A percentile compares a stretch with the other conserved stretches of the same genome.
phyloP scores from a whole-genome alignment of 2,888 invertebrate species.

The Uloborus plumipes region DNA sequence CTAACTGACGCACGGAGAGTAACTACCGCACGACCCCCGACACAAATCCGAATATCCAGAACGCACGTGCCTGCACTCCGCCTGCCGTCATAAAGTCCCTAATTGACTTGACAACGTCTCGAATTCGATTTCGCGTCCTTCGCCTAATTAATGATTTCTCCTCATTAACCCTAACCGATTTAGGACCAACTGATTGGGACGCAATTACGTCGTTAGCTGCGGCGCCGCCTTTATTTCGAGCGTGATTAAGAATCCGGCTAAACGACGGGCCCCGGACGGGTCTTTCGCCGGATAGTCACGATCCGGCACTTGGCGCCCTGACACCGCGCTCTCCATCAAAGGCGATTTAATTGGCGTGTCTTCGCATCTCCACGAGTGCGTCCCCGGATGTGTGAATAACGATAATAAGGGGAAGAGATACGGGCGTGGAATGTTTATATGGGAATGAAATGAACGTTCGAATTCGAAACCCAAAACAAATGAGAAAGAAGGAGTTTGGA shows the following conservation, averaged over 20 bases:
- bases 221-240: slow-evolving; percentile 24
- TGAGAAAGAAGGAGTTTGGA: too few relatives aligned
- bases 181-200: slow-evolving; percentile 37
- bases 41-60: neutral
- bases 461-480: too few relatives aligned
- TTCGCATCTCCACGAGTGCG: neutral
- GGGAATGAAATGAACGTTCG: too few relatives aligned
- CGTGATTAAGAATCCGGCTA: slow-evolving; percentile 53
- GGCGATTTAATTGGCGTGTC: slow-evolving; percentile 59
- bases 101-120: slow-evolving; percentile 58
- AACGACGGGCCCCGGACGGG: slow-evolving; percentile 26
- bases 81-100: slow-evolving; percentile 33
- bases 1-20: too few relatives aligned
- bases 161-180: slow-evolving; percentile 63
- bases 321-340: slow-evolving; percentile 45
- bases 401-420: too few relatives aligned
- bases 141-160: slow-evolving; percentile 57
- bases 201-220: slow-evolving; percentile 47
- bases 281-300: slow-evolving; percentile 43
- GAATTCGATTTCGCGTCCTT: slow-evolving; percentile 52
- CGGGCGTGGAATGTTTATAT: too few relatives aligned
- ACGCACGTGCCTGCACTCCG: slow-evolving; percentile 10
- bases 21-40: too few relatives aligned
- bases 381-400: neutral
- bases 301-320: slow-evolving; percentile 47